Base-by-base conservation (phyloP, 2,797 vertebrate genomes). In the Orientallactaga sibirica region DNA sequence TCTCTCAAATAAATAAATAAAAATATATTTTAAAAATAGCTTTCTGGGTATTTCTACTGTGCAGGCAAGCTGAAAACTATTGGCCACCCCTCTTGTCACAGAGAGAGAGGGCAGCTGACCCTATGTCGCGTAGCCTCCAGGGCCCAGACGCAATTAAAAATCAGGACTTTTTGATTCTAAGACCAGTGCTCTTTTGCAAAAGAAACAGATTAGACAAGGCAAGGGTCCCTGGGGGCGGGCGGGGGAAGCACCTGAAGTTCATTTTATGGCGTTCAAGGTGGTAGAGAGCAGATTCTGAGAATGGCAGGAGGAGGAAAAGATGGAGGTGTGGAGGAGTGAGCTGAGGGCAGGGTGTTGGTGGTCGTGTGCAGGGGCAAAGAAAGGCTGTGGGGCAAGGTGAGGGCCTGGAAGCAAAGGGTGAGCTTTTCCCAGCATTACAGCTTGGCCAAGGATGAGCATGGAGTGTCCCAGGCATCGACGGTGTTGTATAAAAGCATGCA, bases 121-220 rank as follows among this genome's bases (percentile, higher is more conserved):
- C 27, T 33, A 20, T 55, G 37, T 94, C 70, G 48, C 10, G 29
- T 0, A 48, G 14, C 27, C n/a, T 33, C 9, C 16, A 37, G 25
- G 20, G 27, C 62, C n/a, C 87, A 55, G 27, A 25, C 16, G 20
- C 52, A 37, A 92, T 62, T 76, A n/a, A n/a, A n/a, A n/a, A n/a
- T n/a, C n/a, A n/a, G 33, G 80, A 66, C 16, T 15, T n/a, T 88
- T 95, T 95, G 86, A 37, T 41, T 90, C 94, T 66, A 90, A 96
- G 94, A 92, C 90, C 86, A 93, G 85, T 90, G 75, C 0, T 86
- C 75, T 88, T 97, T 91, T 95, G 73, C 11, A 52, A 70, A 78
- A 88, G 79, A 73, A 80, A 27, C 4, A 25, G 27, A 10, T 22
- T 61, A 75, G 79, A 62, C 87, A 86, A 90, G 66, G 15, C 81